Evolutionary conservation across 2,113 vertebrate genomes (phyloP), one percentile per base, ranked within the genome.

Genomic region (Hyperoodon ampullatus): DNA sequence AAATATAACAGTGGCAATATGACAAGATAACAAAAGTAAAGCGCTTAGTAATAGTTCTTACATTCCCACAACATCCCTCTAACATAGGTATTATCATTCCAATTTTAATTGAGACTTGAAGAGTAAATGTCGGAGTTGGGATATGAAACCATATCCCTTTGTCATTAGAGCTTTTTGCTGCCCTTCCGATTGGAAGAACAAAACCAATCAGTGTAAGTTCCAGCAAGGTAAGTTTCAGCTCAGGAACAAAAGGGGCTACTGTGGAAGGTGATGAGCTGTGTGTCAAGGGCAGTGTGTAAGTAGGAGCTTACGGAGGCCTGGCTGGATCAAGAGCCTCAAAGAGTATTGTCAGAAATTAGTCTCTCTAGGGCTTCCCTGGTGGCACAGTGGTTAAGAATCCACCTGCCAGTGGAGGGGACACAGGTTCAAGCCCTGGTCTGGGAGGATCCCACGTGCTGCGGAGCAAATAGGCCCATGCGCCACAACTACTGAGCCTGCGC

Each of bases 1-100:
- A 58, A 16, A 87, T 23, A 13, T 0, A n/a, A 21, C 3, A 10
- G 33, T 4, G 9, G 39, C 5, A 0, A 4, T 12, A 13, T 19
- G 80, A 74, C 15, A 7, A n/a, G 60, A 60, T 44, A 63, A 44
- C 42, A 35, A 61, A 60, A 60, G 71, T 16, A 16, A 2, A 53
- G 19, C 8, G 0, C 71, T 44, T 55, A 30, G 26, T 13, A 11
- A 28, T 5, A 2, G n/a, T 23, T n/a, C 60, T n/a, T 63, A 12
- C 33, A 5, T 33, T 1, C 33, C 4, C 68, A 42, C n/a, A 21
- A 24, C 30, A 9, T 11, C 33, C 33, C 68, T 39, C 61, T 61
- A 24, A 28, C 5, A 3, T 3, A 30, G 70, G 16, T 55, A 18
- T 77, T 18, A 35, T 26, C 4, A 19, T n/a, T 66, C 26, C 81